Conservation (phyloP, 2,113 vertebrate species). For the Poeciliopsis occidentalis region DNA sequence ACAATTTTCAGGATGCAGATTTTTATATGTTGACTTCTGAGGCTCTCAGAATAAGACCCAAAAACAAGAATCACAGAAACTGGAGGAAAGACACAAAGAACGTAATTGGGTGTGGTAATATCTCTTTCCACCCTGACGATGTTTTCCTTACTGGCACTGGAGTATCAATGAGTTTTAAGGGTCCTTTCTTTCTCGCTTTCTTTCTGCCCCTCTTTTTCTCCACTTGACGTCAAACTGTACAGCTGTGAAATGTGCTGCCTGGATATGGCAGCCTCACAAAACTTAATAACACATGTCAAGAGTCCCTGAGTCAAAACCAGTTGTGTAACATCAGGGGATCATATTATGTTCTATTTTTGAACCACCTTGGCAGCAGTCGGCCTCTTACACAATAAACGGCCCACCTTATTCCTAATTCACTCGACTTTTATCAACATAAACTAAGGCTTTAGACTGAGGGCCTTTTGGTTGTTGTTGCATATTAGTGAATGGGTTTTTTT, state of each 20-base stretch:
- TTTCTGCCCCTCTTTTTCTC: background rate
- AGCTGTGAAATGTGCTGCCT: constrained; percentile 45
- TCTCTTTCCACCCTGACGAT: constrained; percentile 23
- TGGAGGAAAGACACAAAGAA: background rate
- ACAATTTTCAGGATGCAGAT: too few relatives aligned
- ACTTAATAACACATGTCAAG: constrained; percentile 63
- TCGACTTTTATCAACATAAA: constrained; percentile 16
- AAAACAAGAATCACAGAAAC: background rate
- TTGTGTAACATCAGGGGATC: constrained; percentile 70
- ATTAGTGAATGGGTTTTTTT: background rate
- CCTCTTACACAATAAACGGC: constrained; percentile 63
- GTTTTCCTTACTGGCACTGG: constrained; percentile 16
- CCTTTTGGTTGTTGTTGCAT: background rate
- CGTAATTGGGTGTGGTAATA: background rate
- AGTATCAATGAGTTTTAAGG: constrained; percentile 26
- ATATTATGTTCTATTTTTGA: constrained; percentile 62
- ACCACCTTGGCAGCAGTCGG: constrained; percentile 27
- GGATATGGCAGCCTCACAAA: constrained; percentile 46
- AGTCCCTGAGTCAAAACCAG: constrained; percentile 54
- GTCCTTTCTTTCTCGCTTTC: constrained; percentile 5
- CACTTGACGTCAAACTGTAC: constrained; percentile 62
- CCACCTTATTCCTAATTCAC: constrained; percentile 23
- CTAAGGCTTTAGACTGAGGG: constrained; percentile 3
- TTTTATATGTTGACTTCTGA: too few relatives aligned
- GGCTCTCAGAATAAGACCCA: too few relatives aligned